These are phyloP conservation scores for Hafferia zeledoni DNA, from an alignment of 2,797 vertebrate species.

Conservation along the genomic window DNA sequence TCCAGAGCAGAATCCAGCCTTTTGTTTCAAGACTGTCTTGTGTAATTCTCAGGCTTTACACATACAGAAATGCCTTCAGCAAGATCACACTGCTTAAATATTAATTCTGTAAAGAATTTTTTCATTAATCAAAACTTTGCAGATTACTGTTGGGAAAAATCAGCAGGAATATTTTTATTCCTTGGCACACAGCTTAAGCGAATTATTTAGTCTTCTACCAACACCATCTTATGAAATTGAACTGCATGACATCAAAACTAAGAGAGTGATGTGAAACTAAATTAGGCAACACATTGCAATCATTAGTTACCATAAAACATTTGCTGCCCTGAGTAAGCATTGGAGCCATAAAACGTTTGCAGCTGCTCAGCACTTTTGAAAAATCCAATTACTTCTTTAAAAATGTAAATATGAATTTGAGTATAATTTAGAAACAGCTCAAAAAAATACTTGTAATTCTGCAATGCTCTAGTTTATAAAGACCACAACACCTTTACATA, in stretches of 20 bases:
- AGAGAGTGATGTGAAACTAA: background rate
- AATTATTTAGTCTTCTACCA: background rate
- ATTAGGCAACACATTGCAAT: background rate
- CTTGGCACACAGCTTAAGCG: background rate
- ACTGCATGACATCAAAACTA: background rate
- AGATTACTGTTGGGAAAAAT: background rate
- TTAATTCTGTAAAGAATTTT: background rate
- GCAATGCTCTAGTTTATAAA: background rate
- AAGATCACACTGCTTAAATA: background rate
- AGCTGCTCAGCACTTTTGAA: background rate
- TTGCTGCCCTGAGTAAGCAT: background rate
- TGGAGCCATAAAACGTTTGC: background rate
- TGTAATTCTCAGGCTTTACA: background rate
- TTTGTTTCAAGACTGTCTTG: background rate
- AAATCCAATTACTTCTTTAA: conserved; percentile 1
- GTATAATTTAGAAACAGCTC: background rate
- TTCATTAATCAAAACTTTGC: background rate
- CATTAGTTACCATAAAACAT: background rate
- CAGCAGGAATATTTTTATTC: background rate
- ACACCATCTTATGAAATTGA: background rate
- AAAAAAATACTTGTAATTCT: background rate
- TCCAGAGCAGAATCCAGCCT: background rate
- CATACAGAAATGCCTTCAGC: background rate
- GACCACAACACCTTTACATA: background rate
- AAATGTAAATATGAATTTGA: background rate